Conservation (phyloP, 2,888 invertebrate genomes). For the Zygothrica quintamaculata region DNA sequence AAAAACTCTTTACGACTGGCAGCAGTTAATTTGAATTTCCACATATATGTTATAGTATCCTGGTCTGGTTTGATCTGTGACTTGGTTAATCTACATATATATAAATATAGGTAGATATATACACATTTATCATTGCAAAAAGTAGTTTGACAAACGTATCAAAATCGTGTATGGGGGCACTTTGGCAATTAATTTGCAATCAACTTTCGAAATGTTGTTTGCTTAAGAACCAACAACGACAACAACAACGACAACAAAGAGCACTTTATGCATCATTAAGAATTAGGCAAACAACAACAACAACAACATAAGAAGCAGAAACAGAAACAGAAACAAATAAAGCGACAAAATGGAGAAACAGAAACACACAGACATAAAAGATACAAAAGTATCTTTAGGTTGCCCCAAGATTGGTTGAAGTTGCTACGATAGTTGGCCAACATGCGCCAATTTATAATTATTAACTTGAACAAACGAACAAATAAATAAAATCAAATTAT, state of each 20-base stretch:
- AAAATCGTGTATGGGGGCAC: conserved; percentile 36
- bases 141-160: conserved; percentile 17
- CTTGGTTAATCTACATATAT: neutral
- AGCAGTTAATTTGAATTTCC: too few relatives aligned
- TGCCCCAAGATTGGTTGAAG: conserved; percentile 28
- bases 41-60: too few relatives aligned
- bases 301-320: conserved; percentile 21
- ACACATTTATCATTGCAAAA: conserved; percentile 41
- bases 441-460: conserved; percentile 78
- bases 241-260: conserved; percentile 38
- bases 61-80: too few relatives aligned
- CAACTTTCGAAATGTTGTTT: conserved; percentile 72
- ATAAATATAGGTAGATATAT: neutral
- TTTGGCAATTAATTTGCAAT: conserved; percentile 77
- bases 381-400: conserved; percentile 37
- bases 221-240: conserved; percentile 35
- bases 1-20: too few relatives aligned
- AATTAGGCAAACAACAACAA: conserved; percentile 77
- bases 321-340: conserved; percentile 52
- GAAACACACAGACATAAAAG: conserved; percentile 25
- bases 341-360: conserved; percentile 79
- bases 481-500: conserved; percentile 79
- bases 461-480: conserved; percentile 73
- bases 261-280: conserved; percentile 80
- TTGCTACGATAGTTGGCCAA: conserved; percentile 64